Evolutionary conservation across 2,888 invertebrate species (phyloP).

Genomic region (Drosophila lutescens): DNA sequence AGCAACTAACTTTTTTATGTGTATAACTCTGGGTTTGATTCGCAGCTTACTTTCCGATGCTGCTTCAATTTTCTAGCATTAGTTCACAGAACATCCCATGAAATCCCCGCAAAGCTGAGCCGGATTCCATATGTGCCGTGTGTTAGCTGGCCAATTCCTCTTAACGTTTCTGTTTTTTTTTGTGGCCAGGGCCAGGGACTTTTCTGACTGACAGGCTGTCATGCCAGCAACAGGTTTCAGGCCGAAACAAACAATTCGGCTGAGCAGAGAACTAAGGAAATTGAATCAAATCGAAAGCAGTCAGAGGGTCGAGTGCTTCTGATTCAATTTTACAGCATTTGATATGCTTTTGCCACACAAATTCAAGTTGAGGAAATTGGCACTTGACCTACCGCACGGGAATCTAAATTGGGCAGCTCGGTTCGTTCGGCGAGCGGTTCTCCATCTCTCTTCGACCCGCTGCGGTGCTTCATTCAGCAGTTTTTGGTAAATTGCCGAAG

Average conservation of each 20-base stretch:
- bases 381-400: conserved; percentile 77
- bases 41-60: conserved; percentile 8
- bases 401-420: conserved; percentile 71
- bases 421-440: conserved; percentile 48
- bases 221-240: conserved; percentile 20
- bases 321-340: conserved; percentile 28
- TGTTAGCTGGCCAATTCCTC: conserved; percentile 5
- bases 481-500: conserved; percentile 30
- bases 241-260: neutral
- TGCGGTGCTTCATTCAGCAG: conserved; percentile 6
- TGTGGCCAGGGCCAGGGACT: conserved; percentile 3
- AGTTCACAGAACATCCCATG: neutral
- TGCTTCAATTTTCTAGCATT: conserved; percentile 11
- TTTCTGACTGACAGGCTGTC: conserved; percentile 21
- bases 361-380: conserved; percentile 62
- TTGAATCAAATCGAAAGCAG: neutral
- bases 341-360: conserved; percentile 36
- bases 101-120: neutral
- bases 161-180: neutral
- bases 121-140: conserved; percentile 5
- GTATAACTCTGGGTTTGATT: neutral
- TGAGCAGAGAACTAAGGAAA: neutral
- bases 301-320: neutral
- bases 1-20: neutral
- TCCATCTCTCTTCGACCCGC: conserved; percentile 9